Percentiles rank a stretch among this genome's conserved stretches.
Evolutionary conservation across 2,797 vertebrate genomes (phyloP).

Genomic region (Alfaro cultratus): DNA sequence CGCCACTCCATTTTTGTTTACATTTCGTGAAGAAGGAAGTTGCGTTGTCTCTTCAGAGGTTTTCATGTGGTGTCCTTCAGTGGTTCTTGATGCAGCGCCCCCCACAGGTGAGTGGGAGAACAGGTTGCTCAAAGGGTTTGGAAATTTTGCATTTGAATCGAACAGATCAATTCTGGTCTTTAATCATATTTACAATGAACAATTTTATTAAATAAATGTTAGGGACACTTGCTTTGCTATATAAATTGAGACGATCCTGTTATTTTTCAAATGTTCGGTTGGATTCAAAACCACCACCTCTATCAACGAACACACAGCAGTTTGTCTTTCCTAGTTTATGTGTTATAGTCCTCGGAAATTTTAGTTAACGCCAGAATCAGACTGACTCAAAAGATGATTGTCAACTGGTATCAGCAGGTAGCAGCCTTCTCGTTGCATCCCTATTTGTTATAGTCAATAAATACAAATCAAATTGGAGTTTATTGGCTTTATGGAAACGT

Average conservation of each 20-base stretch:
- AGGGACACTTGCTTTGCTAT: not conserved
- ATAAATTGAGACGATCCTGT: not conserved
- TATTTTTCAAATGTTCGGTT: not conserved
- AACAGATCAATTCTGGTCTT: not conserved
- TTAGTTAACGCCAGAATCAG: not conserved
- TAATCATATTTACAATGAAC: not conserved
- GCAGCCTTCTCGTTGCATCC: not conserved
- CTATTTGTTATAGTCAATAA: not conserved
- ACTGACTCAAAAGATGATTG: not conserved
- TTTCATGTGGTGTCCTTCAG: too few species aligned
- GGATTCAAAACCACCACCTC: not conserved
- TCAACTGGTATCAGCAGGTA: not conserved
- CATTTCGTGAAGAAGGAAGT: too few species aligned
- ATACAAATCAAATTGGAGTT: not conserved
- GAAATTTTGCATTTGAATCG: too few species aligned
- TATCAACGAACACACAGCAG: not conserved
- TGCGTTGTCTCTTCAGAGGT: too few species aligned
- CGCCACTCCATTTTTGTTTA: too few species aligned
- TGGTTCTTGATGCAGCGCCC: too few species aligned
- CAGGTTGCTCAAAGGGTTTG: too few species aligned
- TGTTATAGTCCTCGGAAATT: not conserved
- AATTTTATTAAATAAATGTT: not conserved
- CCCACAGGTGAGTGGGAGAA: too few species aligned
- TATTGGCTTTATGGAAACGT: not conserved
- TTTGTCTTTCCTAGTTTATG: too few species aligned